Conservation (phyloP, 92 coral and sea anemone species). For the Chrysogorgia sp. region DNA sequence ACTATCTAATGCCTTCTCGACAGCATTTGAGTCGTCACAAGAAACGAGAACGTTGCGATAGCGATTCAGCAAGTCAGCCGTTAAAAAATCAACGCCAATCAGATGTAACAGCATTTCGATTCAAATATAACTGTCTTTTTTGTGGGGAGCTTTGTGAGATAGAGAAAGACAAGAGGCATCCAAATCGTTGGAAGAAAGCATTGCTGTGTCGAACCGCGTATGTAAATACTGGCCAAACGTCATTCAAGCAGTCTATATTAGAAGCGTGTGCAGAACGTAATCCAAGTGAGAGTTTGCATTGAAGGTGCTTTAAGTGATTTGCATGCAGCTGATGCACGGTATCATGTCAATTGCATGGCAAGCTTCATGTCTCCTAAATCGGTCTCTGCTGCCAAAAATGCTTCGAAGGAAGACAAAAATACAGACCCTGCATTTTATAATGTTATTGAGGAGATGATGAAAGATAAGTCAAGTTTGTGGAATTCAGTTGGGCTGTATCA, state of each 20-base stretch:
- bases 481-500: conserved; percentile 57
- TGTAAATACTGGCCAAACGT: conserved; percentile 56
- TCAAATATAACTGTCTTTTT: no score
- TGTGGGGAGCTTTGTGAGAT: no score
- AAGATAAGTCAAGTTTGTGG: conserved; percentile 66
- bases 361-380: conserved; percentile 63
- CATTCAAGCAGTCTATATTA: conserved; percentile 62
- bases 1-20: no score
- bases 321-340: conserved; percentile 71
- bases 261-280: conserved; percentile 51
- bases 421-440: conserved; percentile 49
- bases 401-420: conserved; percentile 37
- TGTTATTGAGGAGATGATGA: conserved; percentile 48
- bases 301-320: conserved; percentile 70
- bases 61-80: no score
- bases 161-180: no score
- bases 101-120: no score
- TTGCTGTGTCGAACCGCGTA: no score
- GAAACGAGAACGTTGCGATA: no score
- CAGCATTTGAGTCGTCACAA: no score
- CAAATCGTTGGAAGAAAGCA: no score
- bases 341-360: conserved; percentile 61
- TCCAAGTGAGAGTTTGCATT: conserved; percentile 55
- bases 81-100: no score
- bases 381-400: conserved; percentile 53